Evolutionary conservation across 2,888 invertebrate species (phyloP).

Genomic region (Fissipunctia ypsillon): DNA sequence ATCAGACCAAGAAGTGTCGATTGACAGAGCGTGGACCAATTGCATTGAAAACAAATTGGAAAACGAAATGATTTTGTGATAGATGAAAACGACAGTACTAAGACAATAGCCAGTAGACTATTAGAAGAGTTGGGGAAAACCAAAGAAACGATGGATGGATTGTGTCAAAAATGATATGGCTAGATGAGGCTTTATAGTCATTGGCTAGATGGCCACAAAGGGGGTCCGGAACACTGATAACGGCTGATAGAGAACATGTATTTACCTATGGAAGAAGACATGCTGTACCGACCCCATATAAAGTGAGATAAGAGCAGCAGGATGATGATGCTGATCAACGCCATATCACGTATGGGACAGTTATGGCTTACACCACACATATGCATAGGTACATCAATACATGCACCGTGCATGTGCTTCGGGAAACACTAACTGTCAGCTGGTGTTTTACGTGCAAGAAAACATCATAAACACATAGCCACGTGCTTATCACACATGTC

Average conservation of each 20-base stretch:
- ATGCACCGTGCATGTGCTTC: conserved; percentile 4
- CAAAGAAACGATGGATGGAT: neutral
- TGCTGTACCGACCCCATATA: no score
- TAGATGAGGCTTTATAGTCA: no score
- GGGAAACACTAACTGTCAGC: conserved; percentile 10
- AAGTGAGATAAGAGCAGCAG: conserved; percentile 4
- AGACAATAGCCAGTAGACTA: neutral
- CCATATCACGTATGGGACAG: neutral
- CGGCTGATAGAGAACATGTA: neutral
- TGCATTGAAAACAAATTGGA: neutral
- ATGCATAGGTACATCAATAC: conserved; percentile 2
- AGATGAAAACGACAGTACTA: neutral
- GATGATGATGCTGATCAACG: neutral
- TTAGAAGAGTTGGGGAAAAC: neutral
- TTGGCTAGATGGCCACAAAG: neutral
- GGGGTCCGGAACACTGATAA: no score
- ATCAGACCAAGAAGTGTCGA: conserved; percentile 11
- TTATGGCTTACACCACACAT: neutral
- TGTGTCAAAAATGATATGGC: no score
- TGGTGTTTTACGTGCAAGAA: conserved; percentile 28
- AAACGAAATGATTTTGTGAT: neutral
- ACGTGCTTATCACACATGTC: conserved; percentile 42
- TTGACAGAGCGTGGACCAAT: neutral
- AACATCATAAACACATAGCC: conserved; percentile 14
- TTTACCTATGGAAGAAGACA: neutral